Conservation (phyloP, 1,140 invertebrate genomes). For the Brachionus koreanus region DNA sequence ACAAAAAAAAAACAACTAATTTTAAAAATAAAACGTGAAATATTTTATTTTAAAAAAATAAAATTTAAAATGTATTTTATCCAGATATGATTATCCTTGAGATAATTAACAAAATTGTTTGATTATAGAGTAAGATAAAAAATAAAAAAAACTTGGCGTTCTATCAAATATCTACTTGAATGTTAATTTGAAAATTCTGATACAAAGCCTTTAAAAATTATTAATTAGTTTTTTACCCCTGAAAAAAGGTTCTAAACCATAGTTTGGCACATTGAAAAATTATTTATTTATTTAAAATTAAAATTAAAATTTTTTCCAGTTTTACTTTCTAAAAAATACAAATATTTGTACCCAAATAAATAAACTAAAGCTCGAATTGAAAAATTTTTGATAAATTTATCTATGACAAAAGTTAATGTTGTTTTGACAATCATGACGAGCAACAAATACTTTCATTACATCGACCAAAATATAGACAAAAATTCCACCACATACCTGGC, state of each 20-base stretch:
- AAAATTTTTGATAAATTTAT: neutral
- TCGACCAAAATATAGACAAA: neutral
- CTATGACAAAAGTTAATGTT: neutral
- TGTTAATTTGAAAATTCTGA: too few species aligned
- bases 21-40: neutral
- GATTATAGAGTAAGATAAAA: neutral
- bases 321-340: too few species aligned
- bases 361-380: too few species aligned
- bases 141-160: neutral
- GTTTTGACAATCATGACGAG: neutral
- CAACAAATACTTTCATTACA: neutral
- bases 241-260: too few species aligned
- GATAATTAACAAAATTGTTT: neutral
- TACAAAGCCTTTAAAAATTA: too few species aligned
- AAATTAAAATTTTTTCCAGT: too few species aligned
- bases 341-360: too few species aligned
- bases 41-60: neutral
- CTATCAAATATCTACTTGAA: too few species aligned
- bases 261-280: too few species aligned
- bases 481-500: constrained; percentile 5
- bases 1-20: neutral
- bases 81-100: neutral
- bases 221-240: too few species aligned
- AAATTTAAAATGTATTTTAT: neutral
- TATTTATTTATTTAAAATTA: too few species aligned